Evolutionary conservation across 1,140 invertebrate species (phyloP).

Genomic region (Drosophila subpulchrella): DNA sequence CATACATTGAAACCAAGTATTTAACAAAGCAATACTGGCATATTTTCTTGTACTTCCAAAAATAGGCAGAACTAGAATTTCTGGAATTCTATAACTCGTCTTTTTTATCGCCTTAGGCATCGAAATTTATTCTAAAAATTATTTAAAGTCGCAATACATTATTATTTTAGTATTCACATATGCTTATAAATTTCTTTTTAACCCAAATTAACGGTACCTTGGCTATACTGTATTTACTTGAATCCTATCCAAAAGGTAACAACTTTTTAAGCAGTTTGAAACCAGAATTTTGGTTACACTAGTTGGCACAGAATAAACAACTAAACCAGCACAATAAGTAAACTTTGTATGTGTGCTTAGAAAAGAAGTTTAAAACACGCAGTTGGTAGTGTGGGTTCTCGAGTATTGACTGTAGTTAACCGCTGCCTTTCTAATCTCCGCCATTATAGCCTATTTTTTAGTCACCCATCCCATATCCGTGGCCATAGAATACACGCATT

Average conservation of each 20-base stretch:
- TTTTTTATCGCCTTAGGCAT: too few relatives aligned
- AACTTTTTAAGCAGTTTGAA: background rate
- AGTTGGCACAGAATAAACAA: too few relatives aligned
- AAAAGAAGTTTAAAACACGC: background rate
- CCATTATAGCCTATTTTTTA: constrained; percentile 15
- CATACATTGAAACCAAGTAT: background rate
- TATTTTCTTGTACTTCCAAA: too few relatives aligned
- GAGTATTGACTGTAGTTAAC: constrained; percentile 25
- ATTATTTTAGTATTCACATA: too few relatives aligned
- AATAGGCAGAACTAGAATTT: too few relatives aligned
- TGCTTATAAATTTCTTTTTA: background rate
- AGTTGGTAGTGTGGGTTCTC: background rate
- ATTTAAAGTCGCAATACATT: too few relatives aligned
- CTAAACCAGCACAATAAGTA: too few relatives aligned
- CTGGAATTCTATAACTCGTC: too few relatives aligned
- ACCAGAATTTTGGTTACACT: background rate
- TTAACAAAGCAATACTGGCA: background rate
- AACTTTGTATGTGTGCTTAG: background rate
- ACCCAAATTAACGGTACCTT: background rate
- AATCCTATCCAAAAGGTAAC: background rate
- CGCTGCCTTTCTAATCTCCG: constrained; percentile 29
- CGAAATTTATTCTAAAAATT: too few relatives aligned
- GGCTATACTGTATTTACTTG: background rate
- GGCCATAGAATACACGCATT: constrained; percentile 23
- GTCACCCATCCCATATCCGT: constrained; percentile 23